Base-by-base conservation (phyloP, 2,113 vertebrate species). In the Phyllostomus discolor region DNA sequence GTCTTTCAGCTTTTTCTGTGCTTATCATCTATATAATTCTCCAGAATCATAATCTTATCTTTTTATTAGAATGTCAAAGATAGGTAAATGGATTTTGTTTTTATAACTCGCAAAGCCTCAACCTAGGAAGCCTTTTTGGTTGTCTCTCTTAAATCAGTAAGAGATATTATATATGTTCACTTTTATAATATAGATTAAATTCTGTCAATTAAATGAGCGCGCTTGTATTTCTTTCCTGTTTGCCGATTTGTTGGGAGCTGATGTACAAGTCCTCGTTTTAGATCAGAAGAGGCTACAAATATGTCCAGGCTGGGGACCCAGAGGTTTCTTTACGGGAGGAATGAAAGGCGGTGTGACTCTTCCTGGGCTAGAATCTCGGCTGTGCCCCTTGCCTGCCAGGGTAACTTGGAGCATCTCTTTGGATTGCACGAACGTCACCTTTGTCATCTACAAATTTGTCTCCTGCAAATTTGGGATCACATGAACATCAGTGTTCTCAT, bases 11-110 rank as follows among this genome's bases (percentile, higher is more conserved):
- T 93, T 83, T 83, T 95, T 89, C 93, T 62, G 86, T 96, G 96
- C 95, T 98, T 98, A 96, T 94, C 95, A 96, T 95, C 94, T 87
- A 78, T 96, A 97, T 95, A 93, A 97, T 97, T 97, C 96, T 97
- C 87, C 76, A 91, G 97, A 93, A 97, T 94, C 97, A 96, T 94
- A 96, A 96, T 75, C 96, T 97, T 97, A 97, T 97, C 97, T 98
- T 97, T 97, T 98, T 97, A 97, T 97, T 96, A 93, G 95, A 97
- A 95, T 93, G 94, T 97, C 97, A 97, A 91, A 97, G 97, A 93
- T 95, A 96, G 86, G 95, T 96, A 97, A 97, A 96, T 97, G 96
- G 93, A 94, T 95, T 97, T 95, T 97, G 78, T 86, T 97, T 97
- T 84, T 97, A 96, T 95, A 96, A 95, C 94, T 91, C 95, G 89